These are phyloP conservation scores for Anser brachyrhynchus DNA, from an alignment of 2,113 vertebrate species.

Conservation along the genomic window DNA sequence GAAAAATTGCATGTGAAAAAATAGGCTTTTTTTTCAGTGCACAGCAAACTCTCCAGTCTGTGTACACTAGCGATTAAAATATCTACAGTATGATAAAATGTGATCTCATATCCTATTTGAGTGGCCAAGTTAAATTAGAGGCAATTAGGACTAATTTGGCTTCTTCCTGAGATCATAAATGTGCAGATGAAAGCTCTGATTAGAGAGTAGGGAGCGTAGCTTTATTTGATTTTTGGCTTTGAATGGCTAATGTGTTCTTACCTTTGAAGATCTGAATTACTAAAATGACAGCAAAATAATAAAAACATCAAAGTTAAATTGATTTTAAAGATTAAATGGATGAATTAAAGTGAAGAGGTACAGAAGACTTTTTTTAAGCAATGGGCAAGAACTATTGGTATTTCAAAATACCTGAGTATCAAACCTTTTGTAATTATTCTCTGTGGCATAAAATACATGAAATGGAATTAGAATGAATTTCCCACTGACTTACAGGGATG, in stretches of 20 bases:
- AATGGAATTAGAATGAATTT: not conserved
- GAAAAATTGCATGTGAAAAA: not conserved
- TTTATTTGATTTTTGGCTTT: constrained; percentile 44
- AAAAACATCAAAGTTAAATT: constrained; percentile 41
- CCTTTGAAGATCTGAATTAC: constrained; percentile 52
- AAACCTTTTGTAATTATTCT: not conserved
- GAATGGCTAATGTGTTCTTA: constrained; percentile 43
- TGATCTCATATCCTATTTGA: constrained; percentile 50
- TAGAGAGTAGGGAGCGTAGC: not conserved
- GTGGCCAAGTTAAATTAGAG: constrained; percentile 49
- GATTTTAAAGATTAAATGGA: constrained; percentile 37
- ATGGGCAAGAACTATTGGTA: not conserved
- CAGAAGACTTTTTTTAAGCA: not conserved
- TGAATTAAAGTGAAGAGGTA: constrained; percentile 5
- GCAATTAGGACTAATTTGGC: constrained; percentile 37
- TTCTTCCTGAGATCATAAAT: constrained; percentile 36
- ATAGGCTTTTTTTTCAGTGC: not conserved
- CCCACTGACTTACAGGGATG: not conserved
- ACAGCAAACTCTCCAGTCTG: not conserved
- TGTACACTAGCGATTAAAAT: not conserved
- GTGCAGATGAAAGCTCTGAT: constrained; percentile 48
- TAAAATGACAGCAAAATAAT: constrained; percentile 44
- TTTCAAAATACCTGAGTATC: not conserved
- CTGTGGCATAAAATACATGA: not conserved
- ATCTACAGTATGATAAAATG: constrained; percentile 34